Percentiles rank a stretch among this genome's conserved stretches.
These are phyloP conservation scores for Euspilapteryx auroguttella DNA, from an alignment of 2,888 invertebrate genomes.

Conservation along the genomic window DNA sequence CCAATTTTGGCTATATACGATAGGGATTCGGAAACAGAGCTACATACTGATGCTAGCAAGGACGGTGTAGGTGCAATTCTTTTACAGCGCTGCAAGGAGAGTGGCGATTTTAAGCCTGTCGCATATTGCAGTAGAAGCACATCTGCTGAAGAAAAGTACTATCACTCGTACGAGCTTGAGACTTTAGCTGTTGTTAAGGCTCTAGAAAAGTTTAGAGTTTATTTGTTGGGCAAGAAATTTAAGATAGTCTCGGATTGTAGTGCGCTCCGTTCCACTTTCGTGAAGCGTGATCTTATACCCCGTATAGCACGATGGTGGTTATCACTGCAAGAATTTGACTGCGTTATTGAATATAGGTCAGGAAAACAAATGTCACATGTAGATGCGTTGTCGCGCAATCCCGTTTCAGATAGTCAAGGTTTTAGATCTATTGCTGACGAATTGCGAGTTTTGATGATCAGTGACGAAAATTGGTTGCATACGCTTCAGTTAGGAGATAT, in stretches of 20 bases:
- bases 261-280: slow-evolving; percentile 9
- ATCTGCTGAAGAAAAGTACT: slow-evolving; percentile 1
- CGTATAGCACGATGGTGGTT: slow-evolving; percentile 10
- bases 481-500: slow-evolving; percentile 7
- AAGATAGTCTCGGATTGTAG: slow-evolving; percentile 10
- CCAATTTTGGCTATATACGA: too few relatives aligned
- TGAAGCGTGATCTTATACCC: slow-evolving; percentile 9
- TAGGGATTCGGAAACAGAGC: too few relatives aligned
- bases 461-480: too few relatives aligned
- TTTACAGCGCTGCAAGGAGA: background rate
- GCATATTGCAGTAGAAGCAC: background rate
- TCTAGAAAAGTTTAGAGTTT: slow-evolving; percentile 9
- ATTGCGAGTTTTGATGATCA: too few relatives aligned
- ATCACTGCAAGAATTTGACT: slow-evolving; percentile 2
- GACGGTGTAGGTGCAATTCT: background rate
- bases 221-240: slow-evolving; percentile 9
- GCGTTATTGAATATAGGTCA: slow-evolving; percentile 2
- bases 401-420: slow-evolving; percentile 4
- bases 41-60: background rate
- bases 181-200: slow-evolving; percentile 5
- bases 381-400: slow-evolving; percentile 6
- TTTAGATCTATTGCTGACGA: too few relatives aligned
- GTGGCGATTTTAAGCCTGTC: background rate
- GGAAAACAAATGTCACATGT: slow-evolving; percentile 7
- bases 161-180: slow-evolving; percentile 1